Percentiles rank a stretch among this genome's conserved stretches.
Evolutionary conservation across 2,113 vertebrate species (phyloP).

Genomic region (Vulpes lagopus): DNA sequence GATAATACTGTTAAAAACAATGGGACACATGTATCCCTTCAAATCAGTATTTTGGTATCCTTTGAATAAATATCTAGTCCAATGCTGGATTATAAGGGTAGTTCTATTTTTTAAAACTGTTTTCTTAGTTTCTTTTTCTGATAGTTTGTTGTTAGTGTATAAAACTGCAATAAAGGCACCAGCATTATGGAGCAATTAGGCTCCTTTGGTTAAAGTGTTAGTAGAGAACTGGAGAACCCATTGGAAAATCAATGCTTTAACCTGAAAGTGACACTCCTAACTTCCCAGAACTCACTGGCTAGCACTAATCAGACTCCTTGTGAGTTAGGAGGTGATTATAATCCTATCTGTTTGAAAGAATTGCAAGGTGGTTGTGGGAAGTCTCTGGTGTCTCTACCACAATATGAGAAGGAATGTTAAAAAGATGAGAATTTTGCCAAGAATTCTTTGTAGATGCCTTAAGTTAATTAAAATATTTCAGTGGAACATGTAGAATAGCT

Average conservation of each 20-base stretch:
- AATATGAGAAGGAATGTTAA: not conserved
- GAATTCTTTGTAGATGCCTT: not conserved
- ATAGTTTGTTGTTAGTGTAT: not conserved
- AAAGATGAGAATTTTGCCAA: not conserved
- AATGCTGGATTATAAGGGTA: not conserved
- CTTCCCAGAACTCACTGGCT: not conserved
- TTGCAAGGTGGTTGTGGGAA: not conserved
- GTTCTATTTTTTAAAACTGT: not conserved
- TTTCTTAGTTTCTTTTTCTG: not conserved
- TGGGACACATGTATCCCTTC: rapidly evolving
- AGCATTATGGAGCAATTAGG: not conserved
- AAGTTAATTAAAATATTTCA: not conserved
- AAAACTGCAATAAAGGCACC: not conserved
- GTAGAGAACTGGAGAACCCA: not conserved
- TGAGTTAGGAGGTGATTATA: not conserved
- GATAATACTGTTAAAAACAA: not conserved
- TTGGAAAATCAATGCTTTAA: not conserved
- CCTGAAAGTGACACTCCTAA: not conserved
- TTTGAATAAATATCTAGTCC: not conserved
- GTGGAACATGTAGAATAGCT: not conserved
- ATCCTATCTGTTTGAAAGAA: not conserved
- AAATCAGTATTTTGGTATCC: not conserved
- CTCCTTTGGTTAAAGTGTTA: not conserved
- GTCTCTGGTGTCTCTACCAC: not conserved
- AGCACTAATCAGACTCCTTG: too few relatives aligned